These are phyloP conservation scores for Diogma glabrata DNA, from an alignment of 2,888 invertebrate species.

Conservation along the genomic window DNA sequence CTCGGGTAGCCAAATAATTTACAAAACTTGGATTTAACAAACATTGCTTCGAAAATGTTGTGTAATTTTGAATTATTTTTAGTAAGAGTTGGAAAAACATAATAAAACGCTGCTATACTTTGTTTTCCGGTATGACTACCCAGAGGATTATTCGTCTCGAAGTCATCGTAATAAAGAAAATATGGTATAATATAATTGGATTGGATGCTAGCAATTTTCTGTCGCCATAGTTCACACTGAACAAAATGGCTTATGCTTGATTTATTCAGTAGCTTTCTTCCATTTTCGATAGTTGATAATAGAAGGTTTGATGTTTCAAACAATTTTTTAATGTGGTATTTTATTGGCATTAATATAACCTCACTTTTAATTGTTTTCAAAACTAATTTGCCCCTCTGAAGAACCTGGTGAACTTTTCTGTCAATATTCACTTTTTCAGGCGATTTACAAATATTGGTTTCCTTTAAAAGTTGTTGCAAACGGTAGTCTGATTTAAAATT, in stretches of 20 bases:
- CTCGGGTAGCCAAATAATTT: slow-evolving; percentile 14
- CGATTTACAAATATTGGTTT: too few species aligned
- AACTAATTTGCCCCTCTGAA: too few species aligned
- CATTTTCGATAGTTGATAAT: neutral
- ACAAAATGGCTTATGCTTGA: slow-evolving; percentile 10
- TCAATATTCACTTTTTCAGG: too few species aligned
- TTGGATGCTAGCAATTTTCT: slow-evolving; percentile 7
- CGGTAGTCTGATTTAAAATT: too few species aligned
- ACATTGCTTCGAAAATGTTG: slow-evolving; percentile 16
- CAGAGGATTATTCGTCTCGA: slow-evolving; percentile 15
- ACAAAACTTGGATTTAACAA: slow-evolving; percentile 15
- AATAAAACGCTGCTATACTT: slow-evolving; percentile 15
- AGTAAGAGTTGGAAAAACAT: slow-evolving; percentile 14
- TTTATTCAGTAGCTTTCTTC: neutral
- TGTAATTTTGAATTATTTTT: slow-evolving; percentile 9
- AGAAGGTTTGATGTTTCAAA: neutral
- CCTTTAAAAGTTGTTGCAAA: too few species aligned
- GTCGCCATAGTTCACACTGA: slow-evolving; percentile 14
- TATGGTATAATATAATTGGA: slow-evolving; percentile 10
- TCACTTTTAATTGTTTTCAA: too few species aligned
- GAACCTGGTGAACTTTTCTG: too few species aligned
- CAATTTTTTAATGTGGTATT: neutral
- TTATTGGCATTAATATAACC: too few species aligned
- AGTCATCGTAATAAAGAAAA: slow-evolving; percentile 14
- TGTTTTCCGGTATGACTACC: slow-evolving; percentile 15